A percentile compares a stretch with the other conserved stretches of the same genome.
Evolutionary conservation across 2,888 invertebrate species (phyloP).

Genomic region (Conus canariensis): DNA sequence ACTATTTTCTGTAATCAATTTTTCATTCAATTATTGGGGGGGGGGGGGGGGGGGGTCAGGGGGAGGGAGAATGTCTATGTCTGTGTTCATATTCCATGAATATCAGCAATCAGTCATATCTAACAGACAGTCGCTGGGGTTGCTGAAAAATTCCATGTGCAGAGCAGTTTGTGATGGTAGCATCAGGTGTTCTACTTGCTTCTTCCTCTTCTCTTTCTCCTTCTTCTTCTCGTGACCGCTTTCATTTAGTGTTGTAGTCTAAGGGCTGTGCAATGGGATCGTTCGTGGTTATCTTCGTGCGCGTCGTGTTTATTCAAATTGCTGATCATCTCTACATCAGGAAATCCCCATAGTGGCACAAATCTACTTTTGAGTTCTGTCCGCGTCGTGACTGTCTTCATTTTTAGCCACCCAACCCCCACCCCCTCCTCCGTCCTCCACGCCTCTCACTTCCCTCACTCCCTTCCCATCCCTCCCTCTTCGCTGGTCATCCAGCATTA

Average conservation of each 20-base stretch:
- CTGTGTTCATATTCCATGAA: not conserved
- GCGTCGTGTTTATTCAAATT: not conserved
- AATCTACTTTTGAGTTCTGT: not conserved
- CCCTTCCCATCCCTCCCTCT: not conserved
- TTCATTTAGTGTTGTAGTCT: not conserved
- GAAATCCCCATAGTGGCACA: not conserved
- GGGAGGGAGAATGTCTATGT: not conserved
- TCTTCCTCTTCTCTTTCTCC: not conserved
- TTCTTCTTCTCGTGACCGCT: not conserved
- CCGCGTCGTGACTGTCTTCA: not conserved
- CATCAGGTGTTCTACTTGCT: not conserved
- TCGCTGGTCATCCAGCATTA: too few species aligned
- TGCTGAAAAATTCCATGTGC: constrained; percentile 9
- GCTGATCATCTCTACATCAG: not conserved
- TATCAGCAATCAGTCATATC: not conserved
- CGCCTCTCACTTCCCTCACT: not conserved
- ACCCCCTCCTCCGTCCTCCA: not conserved
- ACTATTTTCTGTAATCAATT: not conserved
- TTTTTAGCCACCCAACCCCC: not conserved
- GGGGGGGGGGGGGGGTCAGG: too few species aligned
- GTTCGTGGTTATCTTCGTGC: not conserved
- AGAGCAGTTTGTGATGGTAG: not conserved
- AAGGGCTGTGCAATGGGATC: not conserved
- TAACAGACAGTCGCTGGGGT: not conserved
- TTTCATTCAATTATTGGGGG: not conserved